phyloP scores from a whole-genome alignment of 2,113 vertebrate species.

The Cricetomys ansorgei region DNA sequence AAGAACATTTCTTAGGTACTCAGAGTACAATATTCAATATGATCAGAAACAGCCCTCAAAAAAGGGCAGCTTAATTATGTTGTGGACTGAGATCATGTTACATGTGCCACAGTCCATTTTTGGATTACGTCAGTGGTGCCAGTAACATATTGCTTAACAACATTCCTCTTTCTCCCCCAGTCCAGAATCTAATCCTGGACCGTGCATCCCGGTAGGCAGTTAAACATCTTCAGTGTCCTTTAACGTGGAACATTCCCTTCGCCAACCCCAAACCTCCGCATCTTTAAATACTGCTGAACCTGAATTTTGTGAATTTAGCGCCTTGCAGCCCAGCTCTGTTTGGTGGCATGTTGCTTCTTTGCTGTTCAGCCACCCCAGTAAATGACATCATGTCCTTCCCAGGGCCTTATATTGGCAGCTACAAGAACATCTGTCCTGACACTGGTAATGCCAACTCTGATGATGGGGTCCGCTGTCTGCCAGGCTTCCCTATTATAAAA shows the following conservation, averaged over 20 bases:
- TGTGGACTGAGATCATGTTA: neutral
- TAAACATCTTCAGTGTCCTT: neutral
- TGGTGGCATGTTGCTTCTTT: neutral
- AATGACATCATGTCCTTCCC: neutral
- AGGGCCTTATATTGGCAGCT: neutral
- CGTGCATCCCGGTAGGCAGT: neutral
- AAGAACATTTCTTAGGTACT: neutral
- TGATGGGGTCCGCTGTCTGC: neutral
- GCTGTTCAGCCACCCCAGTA: neutral
- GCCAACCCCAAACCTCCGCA: slow-evolving; percentile 1
- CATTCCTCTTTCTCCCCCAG: too few relatives aligned
- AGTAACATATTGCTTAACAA: neutral
- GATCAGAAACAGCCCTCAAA: neutral
- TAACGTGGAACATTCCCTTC: neutral
- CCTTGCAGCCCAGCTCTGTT: neutral
- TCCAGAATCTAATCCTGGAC: neutral
- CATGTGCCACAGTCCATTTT: neutral
- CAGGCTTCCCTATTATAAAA: neutral
- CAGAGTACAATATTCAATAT: neutral
- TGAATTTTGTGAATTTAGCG: neutral
- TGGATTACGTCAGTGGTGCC: neutral
- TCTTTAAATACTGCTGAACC: neutral
- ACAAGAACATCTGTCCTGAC: neutral
- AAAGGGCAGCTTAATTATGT: neutral
- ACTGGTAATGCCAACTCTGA: neutral